phyloP scores from a whole-genome alignment of 37 sponge, comb jelly and placozoan species.

The Bolinopsis microptera region DNA sequence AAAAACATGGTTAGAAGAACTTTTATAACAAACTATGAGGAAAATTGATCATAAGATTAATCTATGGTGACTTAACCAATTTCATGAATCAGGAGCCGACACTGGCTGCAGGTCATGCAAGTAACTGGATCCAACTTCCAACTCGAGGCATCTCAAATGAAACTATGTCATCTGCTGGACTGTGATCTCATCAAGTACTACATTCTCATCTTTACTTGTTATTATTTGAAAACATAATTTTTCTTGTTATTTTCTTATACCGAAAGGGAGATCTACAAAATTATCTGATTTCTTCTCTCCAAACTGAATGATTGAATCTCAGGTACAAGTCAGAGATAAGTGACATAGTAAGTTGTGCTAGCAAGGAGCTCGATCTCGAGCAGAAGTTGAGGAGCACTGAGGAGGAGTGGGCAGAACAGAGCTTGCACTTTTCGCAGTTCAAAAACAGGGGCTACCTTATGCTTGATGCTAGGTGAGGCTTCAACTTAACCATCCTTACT shows the following conservation, averaged over 20 bases:
- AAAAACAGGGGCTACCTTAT: slow-evolving; percentile 72
- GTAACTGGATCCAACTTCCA: slow-evolving; percentile 81
- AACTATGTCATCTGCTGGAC: slow-evolving; percentile 78
- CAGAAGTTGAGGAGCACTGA: slow-evolving; percentile 71
- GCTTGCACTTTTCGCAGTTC: slow-evolving; percentile 74
- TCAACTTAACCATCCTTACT: neutral
- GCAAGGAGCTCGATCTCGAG: slow-evolving; percentile 74
- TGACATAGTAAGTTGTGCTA: slow-evolving; percentile 74
- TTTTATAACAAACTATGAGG: neutral
- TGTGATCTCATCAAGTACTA: slow-evolving; percentile 75
- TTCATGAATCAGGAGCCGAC: slow-evolving; percentile 79
- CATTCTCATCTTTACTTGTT: too few relatives aligned
- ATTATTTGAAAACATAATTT: neutral
- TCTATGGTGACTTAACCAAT: too few relatives aligned
- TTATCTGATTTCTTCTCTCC: too few relatives aligned
- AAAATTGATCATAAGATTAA: too few relatives aligned
- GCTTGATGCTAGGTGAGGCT: slow-evolving; percentile 64
- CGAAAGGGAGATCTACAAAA: too few relatives aligned
- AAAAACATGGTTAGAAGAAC: neutral
- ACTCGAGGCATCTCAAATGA: slow-evolving; percentile 85
- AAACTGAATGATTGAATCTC: neutral
- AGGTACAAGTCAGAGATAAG: slow-evolving; percentile 70
- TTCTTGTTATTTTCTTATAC: too few relatives aligned
- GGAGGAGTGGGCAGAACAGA: slow-evolving; percentile 87
- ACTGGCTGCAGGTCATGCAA: slow-evolving; percentile 90